Evolutionary conservation across 2,888 invertebrate genomes (phyloP), one percentile per base, ranked within the genome.

Genomic region (Smittia aterrima): DNA sequence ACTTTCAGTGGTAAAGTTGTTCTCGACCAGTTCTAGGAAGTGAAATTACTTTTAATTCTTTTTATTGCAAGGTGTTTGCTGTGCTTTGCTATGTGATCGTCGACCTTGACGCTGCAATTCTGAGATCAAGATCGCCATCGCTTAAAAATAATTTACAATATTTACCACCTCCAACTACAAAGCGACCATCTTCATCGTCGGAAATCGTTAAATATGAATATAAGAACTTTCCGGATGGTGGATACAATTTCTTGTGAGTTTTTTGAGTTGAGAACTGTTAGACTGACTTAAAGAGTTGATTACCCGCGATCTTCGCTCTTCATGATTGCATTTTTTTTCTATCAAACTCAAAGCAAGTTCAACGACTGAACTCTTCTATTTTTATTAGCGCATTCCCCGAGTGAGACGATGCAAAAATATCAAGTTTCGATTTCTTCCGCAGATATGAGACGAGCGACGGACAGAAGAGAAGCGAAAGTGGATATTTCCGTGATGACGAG

Each of bases 371-470:
- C 32, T 32, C 32, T 32, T 32, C n/a, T n/a, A n/a, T n/a, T 32
- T 3, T 9, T 32, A 32, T 32, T 32, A 6, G 9, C 32, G 32
- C 3, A 32, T 32, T 32, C 32, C 32, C 9, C 32, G 32, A 32
- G 9, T 32, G 32, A 32, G 9, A 32, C 32, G 32, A 6, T 32
- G 32, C 32, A 32, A 32, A n/a, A 32, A 32, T 32, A 32, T 32
- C 32, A 32, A 6, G 32, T 32, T 9, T 6, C 32, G 32, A 32
- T 6, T 32, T 32, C 32, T 32, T 20, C n/a, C 22, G 7, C 58
- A 72, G 71, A 13, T 72, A 72, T 62, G 38, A 58, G 13, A 72
- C 71, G 9, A 58, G 58, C 16, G 71, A 72, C 32, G 71, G 71
- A 6, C 71, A 72, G 53, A 41, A 47, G 16, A 22, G 70, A 25